Evolutionary conservation across 2,113 vertebrate species (phyloP).

Genomic region (Elephantulus edwardii): DNA sequence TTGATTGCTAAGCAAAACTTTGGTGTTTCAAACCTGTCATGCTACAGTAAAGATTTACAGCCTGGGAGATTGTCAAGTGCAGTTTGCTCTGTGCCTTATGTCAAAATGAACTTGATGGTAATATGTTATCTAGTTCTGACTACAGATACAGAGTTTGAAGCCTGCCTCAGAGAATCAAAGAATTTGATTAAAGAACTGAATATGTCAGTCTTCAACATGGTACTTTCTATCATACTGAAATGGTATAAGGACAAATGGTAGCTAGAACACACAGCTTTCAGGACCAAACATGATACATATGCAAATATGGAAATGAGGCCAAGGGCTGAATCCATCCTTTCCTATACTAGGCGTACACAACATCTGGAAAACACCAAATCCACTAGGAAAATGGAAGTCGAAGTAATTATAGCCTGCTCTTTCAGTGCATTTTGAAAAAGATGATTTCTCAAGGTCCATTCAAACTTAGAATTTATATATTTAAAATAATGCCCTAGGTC

Average conservation of each 20-base stretch:
- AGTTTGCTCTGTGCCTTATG: too few species aligned
- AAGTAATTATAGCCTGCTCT: background rate
- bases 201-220: background rate
- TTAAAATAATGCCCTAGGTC: slow-evolving; percentile 17
- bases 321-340: background rate
- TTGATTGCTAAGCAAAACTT: too few species aligned
- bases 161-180: background rate
- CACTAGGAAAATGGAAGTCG: background rate
- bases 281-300: background rate
- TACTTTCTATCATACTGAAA: background rate
- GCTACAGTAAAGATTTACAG: too few species aligned
- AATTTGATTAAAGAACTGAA: background rate
- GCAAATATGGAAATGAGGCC: background rate
- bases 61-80: too few species aligned
- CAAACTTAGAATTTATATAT: slow-evolving; percentile 6
- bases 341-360: background rate
- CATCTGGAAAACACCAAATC: background rate
- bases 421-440: background rate
- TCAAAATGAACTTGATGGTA: too few species aligned
- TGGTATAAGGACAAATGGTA: background rate
- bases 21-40: too few species aligned
- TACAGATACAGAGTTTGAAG: background rate
- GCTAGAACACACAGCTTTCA: background rate
- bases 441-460: background rate
- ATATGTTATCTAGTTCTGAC: too few species aligned